A percentile compares a stretch with the other conserved stretches of the same genome.
phyloP scores from a whole-genome alignment of 2,797 vertebrate genomes.

The Darevskia mixta region DNA sequence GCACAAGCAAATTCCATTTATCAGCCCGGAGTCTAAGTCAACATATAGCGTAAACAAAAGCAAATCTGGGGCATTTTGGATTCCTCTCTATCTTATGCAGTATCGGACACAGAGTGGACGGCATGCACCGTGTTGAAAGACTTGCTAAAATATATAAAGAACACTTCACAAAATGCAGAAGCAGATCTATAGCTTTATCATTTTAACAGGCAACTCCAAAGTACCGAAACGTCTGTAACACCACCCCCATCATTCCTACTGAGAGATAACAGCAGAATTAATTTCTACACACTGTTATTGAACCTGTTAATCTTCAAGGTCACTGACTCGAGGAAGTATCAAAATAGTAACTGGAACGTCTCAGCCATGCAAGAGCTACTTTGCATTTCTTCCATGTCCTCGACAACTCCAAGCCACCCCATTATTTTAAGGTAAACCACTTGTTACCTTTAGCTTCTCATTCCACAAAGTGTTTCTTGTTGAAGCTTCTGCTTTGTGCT shows the following conservation, averaged over 20 bases:
- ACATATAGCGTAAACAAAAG: slow-evolving; percentile 7
- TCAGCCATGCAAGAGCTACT: slow-evolving; percentile 14
- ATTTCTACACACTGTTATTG: slow-evolving; percentile 48
- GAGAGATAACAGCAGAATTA: slow-evolving; percentile 13
- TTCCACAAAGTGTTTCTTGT: slow-evolving; percentile 74
- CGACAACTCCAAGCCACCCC: slow-evolving; percentile 1
- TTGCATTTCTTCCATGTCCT: slow-evolving; percentile 37
- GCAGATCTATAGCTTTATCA: not conserved
- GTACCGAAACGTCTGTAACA: slow-evolving; percentile 22
- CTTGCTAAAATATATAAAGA: not conserved
- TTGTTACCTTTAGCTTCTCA: slow-evolving; percentile 85
- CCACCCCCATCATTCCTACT: slow-evolving; percentile 21
- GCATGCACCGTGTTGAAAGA: not conserved
- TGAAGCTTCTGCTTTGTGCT: slow-evolving; percentile 64
- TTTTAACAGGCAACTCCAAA: not conserved
- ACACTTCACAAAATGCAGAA: not conserved
- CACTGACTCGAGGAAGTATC: slow-evolving; percentile 49
- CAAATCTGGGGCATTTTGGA: slow-evolving; percentile 21
- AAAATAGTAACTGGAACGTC: slow-evolving; percentile 44
- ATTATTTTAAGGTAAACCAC: slow-evolving; percentile 31
- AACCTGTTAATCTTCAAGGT: slow-evolving; percentile 62
- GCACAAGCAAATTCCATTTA: slow-evolving; percentile 25
- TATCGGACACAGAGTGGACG: not conserved
- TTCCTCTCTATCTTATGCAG: slow-evolving; percentile 9
- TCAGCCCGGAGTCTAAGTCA: not conserved